Percentiles rank a stretch among this genome's conserved stretches.
Conservation (phyloP, 2,113 vertebrate genomes). For the Eublepharis macularius region DNA sequence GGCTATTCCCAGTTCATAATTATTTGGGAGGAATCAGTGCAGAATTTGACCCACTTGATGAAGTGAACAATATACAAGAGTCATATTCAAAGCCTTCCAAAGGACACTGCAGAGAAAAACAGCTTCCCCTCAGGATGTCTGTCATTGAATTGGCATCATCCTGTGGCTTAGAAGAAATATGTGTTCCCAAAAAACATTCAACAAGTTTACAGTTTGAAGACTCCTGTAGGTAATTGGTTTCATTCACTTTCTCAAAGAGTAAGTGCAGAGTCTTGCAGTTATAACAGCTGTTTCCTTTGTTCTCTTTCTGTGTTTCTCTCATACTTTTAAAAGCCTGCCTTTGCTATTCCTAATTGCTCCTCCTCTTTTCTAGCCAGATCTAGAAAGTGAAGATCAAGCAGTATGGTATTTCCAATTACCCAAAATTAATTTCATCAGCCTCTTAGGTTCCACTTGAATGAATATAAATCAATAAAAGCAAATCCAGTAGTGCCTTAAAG, state of each 20-base stretch:
- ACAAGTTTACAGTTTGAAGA: conserved; percentile 27
- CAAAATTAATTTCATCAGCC: conserved; percentile 22
- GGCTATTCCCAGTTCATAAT: neutral
- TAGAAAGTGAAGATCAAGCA: conserved; percentile 10
- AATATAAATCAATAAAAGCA: too few species aligned
- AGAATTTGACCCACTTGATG: neutral
- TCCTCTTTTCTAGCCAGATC: conserved; percentile 20
- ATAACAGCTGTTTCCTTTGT: conserved; percentile 18
- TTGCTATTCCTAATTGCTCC: conserved; percentile 46
- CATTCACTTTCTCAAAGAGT: conserved; percentile 20
- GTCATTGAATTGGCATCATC: conserved; percentile 17
- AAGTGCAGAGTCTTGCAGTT: conserved; percentile 37
- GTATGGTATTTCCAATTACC: conserved; percentile 31
- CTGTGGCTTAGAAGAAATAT: neutral
- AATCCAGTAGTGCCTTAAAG: too few species aligned
- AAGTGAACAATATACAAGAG: neutral
- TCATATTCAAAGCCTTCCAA: conserved; percentile 17
- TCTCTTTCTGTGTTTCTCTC: neutral
- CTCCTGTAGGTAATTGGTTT: conserved; percentile 36
- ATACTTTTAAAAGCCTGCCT: conserved; percentile 6
- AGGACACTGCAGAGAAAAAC: conserved; percentile 20
- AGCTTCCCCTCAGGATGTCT: conserved; percentile 7
- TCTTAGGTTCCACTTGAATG: neutral
- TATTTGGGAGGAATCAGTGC: neutral
- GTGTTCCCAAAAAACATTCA: conserved; percentile 29